Conservation (phyloP, 2,888 invertebrate genomes). For the Notocelia uddmanniana region DNA sequence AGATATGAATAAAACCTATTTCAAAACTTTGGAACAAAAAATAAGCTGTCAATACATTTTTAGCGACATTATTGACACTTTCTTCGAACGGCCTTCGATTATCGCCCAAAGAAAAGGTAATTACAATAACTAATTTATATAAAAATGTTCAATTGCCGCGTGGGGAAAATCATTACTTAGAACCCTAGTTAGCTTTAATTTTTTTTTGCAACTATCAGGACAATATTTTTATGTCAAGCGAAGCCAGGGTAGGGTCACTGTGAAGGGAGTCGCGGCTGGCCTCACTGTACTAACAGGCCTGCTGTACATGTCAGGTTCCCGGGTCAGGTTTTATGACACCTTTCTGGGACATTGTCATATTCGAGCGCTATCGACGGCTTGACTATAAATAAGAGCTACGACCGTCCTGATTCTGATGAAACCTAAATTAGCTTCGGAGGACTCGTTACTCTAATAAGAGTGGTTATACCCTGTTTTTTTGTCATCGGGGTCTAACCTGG, state of each 20-base stretch:
- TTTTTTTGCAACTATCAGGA: too few species aligned
- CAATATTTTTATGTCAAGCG: too few species aligned
- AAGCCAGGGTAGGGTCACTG: too few species aligned
- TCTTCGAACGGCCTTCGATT: not conserved
- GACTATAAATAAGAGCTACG: too few species aligned
- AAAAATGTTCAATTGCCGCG: not conserved
- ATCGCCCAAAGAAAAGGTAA: not conserved
- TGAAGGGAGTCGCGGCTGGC: too few species aligned
- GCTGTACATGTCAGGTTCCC: too few species aligned
- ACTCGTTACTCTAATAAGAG: constrained; percentile 64
- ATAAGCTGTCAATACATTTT: not conserved
- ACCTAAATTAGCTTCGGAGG: constrained; percentile 73
- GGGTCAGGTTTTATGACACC: too few species aligned
- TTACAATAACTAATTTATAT: not conserved
- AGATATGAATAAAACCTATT: not conserved
- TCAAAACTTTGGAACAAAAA: not conserved
- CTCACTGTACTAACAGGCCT: too few species aligned
- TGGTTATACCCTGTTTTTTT: constrained; percentile 43
- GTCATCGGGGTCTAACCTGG: constrained; percentile 40
- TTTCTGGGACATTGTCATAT: too few species aligned
- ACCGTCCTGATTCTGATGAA: constrained; percentile 56
- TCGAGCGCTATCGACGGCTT: too few species aligned
- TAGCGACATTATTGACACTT: not conserved
- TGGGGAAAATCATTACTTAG: too few species aligned
- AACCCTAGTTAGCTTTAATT: too few species aligned